Percentiles rank a stretch among this genome's conserved stretches.
These are phyloP conservation scores for Pseudococcus jackbeardsleyi DNA, from an alignment of 2,888 invertebrate species.

Conservation along the genomic window DNA sequence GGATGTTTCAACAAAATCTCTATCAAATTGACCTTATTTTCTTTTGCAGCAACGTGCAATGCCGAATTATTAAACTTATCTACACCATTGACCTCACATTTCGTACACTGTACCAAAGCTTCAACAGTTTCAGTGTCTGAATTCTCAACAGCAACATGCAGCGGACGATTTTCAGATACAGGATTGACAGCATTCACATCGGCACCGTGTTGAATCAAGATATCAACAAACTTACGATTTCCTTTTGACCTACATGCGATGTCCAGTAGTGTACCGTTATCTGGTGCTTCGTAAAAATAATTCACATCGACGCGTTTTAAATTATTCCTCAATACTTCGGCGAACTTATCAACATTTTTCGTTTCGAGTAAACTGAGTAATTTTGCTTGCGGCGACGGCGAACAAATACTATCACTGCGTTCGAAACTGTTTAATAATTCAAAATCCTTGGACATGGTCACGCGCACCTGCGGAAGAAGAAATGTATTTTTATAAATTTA, in stretches of 20 bases:
- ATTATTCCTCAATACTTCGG: constrained; percentile 71
- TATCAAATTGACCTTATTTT: constrained; percentile 70
- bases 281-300: constrained; percentile 74
- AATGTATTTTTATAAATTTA: constrained; percentile 11
- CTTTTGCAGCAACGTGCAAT: constrained; percentile 73
- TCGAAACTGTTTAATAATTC: constrained; percentile 52
- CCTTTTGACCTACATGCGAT: constrained; percentile 73
- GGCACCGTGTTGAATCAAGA: constrained; percentile 75
- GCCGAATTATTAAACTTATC: constrained; percentile 73
- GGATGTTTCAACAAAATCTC: constrained; percentile 68
- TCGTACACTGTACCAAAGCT: constrained; percentile 69
- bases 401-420: constrained; percentile 63
- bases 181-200: constrained; percentile 75
- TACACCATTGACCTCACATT: constrained; percentile 73
- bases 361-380: constrained; percentile 73
- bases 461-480: constrained; percentile 24
- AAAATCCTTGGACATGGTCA: constrained; percentile 44
- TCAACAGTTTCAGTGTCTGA: constrained; percentile 73
- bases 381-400: constrained; percentile 69
- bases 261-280: constrained; percentile 76
- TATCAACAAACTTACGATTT: constrained; percentile 73
- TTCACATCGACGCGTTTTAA: constrained; percentile 72
- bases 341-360: constrained; percentile 74
- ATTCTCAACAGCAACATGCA: constrained; percentile 77
- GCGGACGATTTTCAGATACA: constrained; percentile 75